A percentile compares a stretch with the other conserved stretches of the same genome.
phyloP scores from a whole-genome alignment of 2,797 vertebrate species.

The Anabas testudineus region DNA sequence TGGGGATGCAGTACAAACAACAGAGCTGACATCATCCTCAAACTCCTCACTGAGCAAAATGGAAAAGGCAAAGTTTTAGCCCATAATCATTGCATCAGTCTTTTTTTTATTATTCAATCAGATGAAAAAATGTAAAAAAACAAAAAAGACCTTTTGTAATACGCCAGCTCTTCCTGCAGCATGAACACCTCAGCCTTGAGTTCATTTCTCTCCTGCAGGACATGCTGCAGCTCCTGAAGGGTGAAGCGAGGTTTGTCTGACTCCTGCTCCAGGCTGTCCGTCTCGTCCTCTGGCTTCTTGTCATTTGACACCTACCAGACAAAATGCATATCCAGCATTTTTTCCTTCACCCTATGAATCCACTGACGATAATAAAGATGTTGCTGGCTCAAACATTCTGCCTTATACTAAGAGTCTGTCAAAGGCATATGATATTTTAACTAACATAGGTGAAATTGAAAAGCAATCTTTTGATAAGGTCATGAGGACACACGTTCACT shows the following conservation, averaged over 20 bases:
- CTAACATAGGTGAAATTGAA: not conserved
- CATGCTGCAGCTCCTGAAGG: constrained; percentile 92
- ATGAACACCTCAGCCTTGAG: constrained; percentile 93
- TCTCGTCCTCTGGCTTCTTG: constrained; percentile 66
- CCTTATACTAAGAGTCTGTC: not conserved
- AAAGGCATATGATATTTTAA: not conserved
- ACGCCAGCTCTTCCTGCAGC: constrained; percentile 92
- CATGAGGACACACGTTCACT: too few species aligned
- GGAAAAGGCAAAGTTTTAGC: not conserved
- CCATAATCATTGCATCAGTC: not conserved
- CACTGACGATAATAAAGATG: not conserved
- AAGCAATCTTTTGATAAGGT: not conserved
- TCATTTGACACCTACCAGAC: constrained; percentile 73
- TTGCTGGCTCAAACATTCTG: not conserved
- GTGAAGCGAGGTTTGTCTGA: constrained; percentile 91
- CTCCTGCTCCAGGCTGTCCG: constrained; percentile 81
- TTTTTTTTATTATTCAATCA: not conserved
- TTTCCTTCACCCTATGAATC: not conserved
- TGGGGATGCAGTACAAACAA: constrained; percentile 68
- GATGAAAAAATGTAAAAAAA: too few species aligned
- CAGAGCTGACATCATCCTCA: constrained; percentile 85
- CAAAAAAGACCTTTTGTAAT: constrained; percentile 89
- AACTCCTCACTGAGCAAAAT: constrained; percentile 86
- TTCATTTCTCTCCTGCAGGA: constrained; percentile 93
- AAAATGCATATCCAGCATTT: constrained; percentile 45